Percentiles rank a stretch among this genome's conserved stretches.
Evolutionary conservation across 2,888 invertebrate species (phyloP).

Genomic region (Drosophila kokeensis): DNA sequence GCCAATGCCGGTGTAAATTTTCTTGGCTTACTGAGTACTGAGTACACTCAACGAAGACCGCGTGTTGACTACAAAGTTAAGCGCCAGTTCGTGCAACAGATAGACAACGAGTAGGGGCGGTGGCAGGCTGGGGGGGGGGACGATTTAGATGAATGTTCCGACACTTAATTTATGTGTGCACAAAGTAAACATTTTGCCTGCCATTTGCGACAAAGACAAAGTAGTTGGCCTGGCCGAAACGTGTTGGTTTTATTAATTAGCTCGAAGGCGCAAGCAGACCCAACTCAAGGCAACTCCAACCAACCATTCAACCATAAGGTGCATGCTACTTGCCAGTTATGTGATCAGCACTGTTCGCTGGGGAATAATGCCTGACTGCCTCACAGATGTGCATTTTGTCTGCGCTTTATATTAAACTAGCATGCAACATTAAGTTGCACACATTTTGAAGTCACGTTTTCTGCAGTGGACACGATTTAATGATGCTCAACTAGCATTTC

Average conservation of each 20-base stretch:
- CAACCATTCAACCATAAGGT: conserved; percentile 36
- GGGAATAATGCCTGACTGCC: conserved; percentile 10
- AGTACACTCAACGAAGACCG: conserved; percentile 15
- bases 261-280: conserved; percentile 27
- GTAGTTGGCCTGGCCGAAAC: conserved; percentile 60
- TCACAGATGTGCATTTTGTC: conserved; percentile 25
- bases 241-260: conserved; percentile 75
- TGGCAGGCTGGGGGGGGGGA: not conserved
- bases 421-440: conserved; percentile 13
- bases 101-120: not conserved
- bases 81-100: conserved; percentile 56
- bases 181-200: conserved; percentile 73
- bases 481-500: not conserved
- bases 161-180: conserved; percentile 77
- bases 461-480: not conserved
- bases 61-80: conserved; percentile 49
- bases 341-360: conserved; percentile 38
- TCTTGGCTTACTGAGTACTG: conserved; percentile 39
- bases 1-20: conserved; percentile 62
- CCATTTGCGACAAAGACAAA: conserved; percentile 78
- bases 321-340: conserved; percentile 46
- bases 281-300: not conserved
- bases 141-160: conserved; percentile 19
- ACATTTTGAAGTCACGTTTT: conserved; percentile 5
- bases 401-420: not conserved